Percentiles rank a stretch among this genome's conserved stretches.
phyloP scores from a whole-genome alignment of 1,140 invertebrate species.

The Eriocheir sinensis region DNA sequence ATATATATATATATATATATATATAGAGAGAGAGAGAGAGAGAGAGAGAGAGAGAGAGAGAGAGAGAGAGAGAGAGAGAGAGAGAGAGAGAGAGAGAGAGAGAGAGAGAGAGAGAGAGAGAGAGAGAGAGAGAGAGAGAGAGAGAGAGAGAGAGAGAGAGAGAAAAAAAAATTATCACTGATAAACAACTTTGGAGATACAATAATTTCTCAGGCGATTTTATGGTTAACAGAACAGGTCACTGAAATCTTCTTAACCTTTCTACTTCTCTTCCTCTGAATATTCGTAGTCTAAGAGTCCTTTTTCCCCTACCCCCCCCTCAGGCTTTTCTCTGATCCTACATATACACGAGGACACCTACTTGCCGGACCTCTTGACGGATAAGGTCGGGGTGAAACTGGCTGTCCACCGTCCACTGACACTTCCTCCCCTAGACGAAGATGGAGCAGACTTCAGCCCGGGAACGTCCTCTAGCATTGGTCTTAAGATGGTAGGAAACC shows the following conservation, averaged over 20 bases:
- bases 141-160: too few relatives aligned
- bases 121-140: too few relatives aligned
- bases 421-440: constrained; percentile 15
- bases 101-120: too few relatives aligned
- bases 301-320: not conserved
- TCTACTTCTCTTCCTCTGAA: not conserved
- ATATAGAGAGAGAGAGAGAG: too few relatives aligned
- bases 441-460: not conserved
- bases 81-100: too few relatives aligned
- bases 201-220: too few relatives aligned
- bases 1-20: too few relatives aligned
- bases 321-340: constrained; percentile 43
- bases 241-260: not conserved
- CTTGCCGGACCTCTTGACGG: constrained; percentile 60
- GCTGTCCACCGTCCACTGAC: constrained; percentile 39
- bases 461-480: constrained; percentile 55
- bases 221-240: too few relatives aligned
- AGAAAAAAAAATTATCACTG: too few relatives aligned
- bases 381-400: constrained; percentile 50
- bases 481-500: constrained; percentile 28
- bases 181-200: too few relatives aligned
- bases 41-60: too few relatives aligned
- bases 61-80: too few relatives aligned
- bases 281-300: not conserved
- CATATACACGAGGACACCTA: constrained; percentile 33